Evolutionary conservation across 2,113 vertebrate species (phyloP), one percentile per base, ranked within the genome.

Genomic region (Tor tambroides): DNA sequence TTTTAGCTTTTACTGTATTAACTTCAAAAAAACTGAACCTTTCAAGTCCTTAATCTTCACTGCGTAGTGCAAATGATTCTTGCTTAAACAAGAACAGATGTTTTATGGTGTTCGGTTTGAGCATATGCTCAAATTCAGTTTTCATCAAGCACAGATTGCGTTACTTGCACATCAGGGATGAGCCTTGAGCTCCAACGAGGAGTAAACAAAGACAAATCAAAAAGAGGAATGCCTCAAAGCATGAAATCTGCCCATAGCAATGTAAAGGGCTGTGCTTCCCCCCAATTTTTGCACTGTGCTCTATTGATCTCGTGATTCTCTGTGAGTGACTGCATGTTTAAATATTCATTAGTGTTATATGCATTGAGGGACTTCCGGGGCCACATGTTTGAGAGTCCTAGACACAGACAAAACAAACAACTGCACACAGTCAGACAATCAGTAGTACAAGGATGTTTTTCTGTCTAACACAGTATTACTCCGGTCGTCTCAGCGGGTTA

Each of bases 261-360:
- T 63, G 32, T 59, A 41, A 63, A 79, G 30, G 12, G 26, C 38
- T 74, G 12, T 12, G 51, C 19, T 28, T 63, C 38, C 28, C 6
- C 26, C 9, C 5, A 85, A 46, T 51, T 30, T 28, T 21, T 51
- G 19, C 28, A 10, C n/a, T 32, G 75, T 78, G 67, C 23, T 71
- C 21, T 38, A 80, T 67, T 6, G 81, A 87, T 59, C 65, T 11
- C 2, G 4, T 14, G 23, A 41, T 35, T 51, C 75, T 80, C 38
- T 69, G 74, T 74, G 80, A 86, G 11, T 43, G 79, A 79, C 49
- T 30, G 32, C 38, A 14, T 56, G 54, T 86, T 87, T 74, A 63
- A 80, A 87, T 84, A 86, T 83, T 77, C 80, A 87, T 86, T 80
- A 80, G 30, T 2, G 8, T 72, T 83, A 32, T 21, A 49, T n/a